Base-by-base conservation (phyloP, 2,888 invertebrate genomes). In the Ornithoptera priamus region DNA sequence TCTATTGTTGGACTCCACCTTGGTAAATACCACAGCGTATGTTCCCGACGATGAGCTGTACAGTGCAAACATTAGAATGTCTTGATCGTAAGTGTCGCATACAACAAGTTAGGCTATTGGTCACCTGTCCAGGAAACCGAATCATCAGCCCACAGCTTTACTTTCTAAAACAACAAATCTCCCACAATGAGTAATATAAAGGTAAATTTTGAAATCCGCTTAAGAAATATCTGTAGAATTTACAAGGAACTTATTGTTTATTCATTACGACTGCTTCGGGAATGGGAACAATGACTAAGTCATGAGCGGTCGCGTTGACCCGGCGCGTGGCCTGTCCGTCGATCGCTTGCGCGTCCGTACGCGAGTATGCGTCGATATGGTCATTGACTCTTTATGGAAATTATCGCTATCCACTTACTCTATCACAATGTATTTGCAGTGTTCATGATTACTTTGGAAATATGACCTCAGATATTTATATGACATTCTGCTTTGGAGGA, bases 261-360 rank as follows among this genome's bases (percentile, higher is more conserved):
- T 73, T 75, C 73, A 74, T 71, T 69, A 73, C 71, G 71, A 59
- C 71, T 70, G 70, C 72, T 71, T 62, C 62, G 59, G 66, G 53
- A 59, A 62, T 70, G 64, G 72, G 72, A 75, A 76, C 76, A 78
- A 78, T 79, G 80, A 78, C 72, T 77, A 75, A 77, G 63, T 24
- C 71, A 64, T 75, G 75, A 74, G 69, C 75, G 74, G 74, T 62
- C 74, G 72, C 69, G 72, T 53, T 75, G 75, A 72, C 62, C 65
- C 39, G 20, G n/a, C 50, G 30, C 36, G 59, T 57, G 62, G 42
- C 65, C 57, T 70, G 69, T 66, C 68, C 74, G 71, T 73, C 72
- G 76, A 75, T 73, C 75, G 77, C 78, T 77, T 78, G 75, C 77
- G 74, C 74, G 72, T 72, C 8, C 6, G 39, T 39, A 56, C 62